phyloP scores from a whole-genome alignment of 2,888 invertebrate genomes.

The Agrochola lychnidis region DNA sequence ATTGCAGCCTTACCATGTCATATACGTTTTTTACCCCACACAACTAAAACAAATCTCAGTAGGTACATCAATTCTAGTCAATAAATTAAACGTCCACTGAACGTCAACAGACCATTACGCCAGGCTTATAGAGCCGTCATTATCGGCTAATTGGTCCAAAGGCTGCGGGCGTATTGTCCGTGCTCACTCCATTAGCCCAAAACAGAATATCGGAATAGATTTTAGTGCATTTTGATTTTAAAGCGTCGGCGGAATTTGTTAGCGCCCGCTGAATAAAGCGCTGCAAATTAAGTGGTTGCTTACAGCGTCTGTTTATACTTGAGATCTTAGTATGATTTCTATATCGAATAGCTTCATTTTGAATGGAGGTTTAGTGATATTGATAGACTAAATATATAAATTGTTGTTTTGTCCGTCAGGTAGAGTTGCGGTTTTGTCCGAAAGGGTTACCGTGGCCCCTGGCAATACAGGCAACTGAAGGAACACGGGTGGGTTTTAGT shows the following conservation, averaged over 20 bases:
- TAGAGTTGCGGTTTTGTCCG: too few relatives aligned
- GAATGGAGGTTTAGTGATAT: not conserved
- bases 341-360: not conserved
- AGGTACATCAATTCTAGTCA: conserved; percentile 40
- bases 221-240: conserved; percentile 54
- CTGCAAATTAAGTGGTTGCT: conserved; percentile 6
- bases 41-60: conserved; percentile 1
- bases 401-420: too few relatives aligned
- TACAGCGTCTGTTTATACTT: not conserved
- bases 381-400: too few relatives aligned
- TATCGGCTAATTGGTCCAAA: conserved; percentile 60
- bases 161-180: conserved; percentile 54
- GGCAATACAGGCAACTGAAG: too few relatives aligned
- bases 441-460: too few relatives aligned
- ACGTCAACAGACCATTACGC: conserved; percentile 42
- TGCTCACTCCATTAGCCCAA: conserved; percentile 53
- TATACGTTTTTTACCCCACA: not conserved
- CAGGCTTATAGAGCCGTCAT: conserved; percentile 44
- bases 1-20: not conserved
- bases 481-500: too few relatives aligned
- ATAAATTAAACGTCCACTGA: conserved; percentile 44
- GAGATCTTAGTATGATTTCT: not conserved
- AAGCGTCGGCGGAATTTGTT: conserved; percentile 16
- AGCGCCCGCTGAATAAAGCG: conserved; percentile 24
- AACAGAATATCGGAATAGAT: conserved; percentile 58